A percentile compares a stretch with the other conserved stretches of the same genome.
These are phyloP conservation scores for Bovichtus diacanthus DNA, from an alignment of 2,797 vertebrate genomes.

Conservation along the genomic window DNA sequence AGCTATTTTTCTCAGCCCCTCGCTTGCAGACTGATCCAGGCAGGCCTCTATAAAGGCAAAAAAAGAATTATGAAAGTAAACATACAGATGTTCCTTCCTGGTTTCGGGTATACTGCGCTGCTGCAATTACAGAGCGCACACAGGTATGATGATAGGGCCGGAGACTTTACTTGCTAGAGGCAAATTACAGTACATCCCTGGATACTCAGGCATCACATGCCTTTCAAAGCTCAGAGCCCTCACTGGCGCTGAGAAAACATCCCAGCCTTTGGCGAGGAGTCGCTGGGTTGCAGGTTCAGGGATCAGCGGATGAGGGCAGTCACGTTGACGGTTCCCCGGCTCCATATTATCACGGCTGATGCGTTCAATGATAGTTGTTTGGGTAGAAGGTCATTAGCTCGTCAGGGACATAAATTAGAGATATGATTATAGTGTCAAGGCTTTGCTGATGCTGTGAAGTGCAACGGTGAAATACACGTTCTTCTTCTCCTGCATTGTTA, in stretches of 20 bases:
- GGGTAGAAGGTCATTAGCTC: not conserved
- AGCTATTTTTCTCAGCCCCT: constrained; percentile 52
- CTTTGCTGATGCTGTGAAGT: constrained; percentile 13
- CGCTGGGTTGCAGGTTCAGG: constrained; percentile 6
- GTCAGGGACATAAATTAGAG: constrained; percentile 9
- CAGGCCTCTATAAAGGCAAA: constrained; percentile 63
- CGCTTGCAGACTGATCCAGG: constrained; percentile 50
- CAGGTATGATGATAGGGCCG: constrained; percentile 81
- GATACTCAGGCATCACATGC: constrained; percentile 55
- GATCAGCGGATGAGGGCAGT: not conserved
- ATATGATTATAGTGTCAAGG: not conserved
- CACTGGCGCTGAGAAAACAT: constrained; percentile 51
- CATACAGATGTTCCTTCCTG: constrained; percentile 85
- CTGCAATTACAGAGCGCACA: constrained; percentile 80
- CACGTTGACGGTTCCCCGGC: not conserved
- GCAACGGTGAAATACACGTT: not conserved
- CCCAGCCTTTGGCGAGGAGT: constrained; percentile 26
- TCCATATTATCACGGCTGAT: not conserved
- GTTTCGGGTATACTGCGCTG: constrained; percentile 43
- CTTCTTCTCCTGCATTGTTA: constrained; percentile 48
- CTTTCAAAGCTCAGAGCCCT: constrained; percentile 48
- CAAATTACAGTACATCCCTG: constrained; percentile 79
- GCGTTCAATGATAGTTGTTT: constrained; percentile 13
- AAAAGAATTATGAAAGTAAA: constrained; percentile 81
- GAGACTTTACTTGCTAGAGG: constrained; percentile 58